Evolutionary conservation across 2,888 invertebrate genomes (phyloP).

Genomic region (Chloroclysta siterata): DNA sequence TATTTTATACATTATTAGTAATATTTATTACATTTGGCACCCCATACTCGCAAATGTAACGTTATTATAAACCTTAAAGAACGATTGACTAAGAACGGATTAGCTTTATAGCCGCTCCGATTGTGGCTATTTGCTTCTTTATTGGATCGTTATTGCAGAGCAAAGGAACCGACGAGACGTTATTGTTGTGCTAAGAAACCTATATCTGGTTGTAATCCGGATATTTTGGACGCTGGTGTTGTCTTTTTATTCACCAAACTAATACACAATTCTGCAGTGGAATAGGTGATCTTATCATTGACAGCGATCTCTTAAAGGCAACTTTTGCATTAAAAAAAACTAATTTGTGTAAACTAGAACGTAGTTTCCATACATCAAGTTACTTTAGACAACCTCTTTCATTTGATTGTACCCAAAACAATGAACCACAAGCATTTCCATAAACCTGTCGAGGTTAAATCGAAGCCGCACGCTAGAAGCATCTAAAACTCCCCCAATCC

Average conservation of each 20-base stretch:
- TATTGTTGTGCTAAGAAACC: constrained; percentile 45
- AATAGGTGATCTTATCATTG: background rate
- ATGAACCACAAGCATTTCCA: background rate
- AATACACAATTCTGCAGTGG: too few relatives aligned
- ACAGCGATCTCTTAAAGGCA: too few relatives aligned
- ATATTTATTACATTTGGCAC: background rate
- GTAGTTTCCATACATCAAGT: background rate
- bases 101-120: constrained; percentile 48
- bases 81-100: constrained; percentile 43
- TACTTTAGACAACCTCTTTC: background rate
- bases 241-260: too few relatives aligned
- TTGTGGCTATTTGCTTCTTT: constrained; percentile 64
- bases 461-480: constrained; percentile 15
- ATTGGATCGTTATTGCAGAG: constrained; percentile 58
- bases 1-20: background rate
- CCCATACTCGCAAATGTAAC: too few relatives aligned
- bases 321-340: too few relatives aligned
- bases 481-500: constrained; percentile 25
- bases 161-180: constrained; percentile 43
- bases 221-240: constrained; percentile 11
- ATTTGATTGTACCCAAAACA: constrained; percentile 1
- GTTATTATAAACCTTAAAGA: constrained; percentile 35
- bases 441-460: constrained; percentile 7
- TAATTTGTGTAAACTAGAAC: too few relatives aligned
- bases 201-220: constrained; percentile 26